phyloP scores from a whole-genome alignment of 1,140 invertebrate genomes.

The Adelges cooleyi region DNA sequence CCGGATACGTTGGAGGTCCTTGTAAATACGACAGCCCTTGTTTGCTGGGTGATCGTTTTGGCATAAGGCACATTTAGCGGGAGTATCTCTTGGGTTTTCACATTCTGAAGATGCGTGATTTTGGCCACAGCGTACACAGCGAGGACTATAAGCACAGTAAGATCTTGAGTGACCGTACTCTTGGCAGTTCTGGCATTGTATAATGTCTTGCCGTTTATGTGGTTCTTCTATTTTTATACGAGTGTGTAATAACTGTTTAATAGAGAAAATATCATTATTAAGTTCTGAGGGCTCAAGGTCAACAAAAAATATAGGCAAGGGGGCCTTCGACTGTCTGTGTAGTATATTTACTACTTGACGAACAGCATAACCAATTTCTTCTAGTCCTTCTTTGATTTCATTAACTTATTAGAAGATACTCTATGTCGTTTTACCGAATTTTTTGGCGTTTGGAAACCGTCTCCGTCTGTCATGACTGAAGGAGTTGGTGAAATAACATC shows the following conservation, averaged over 20 bases:
- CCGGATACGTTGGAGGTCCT: neutral
- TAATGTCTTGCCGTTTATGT: no score
- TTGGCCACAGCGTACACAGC: neutral
- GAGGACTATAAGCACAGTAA: no score
- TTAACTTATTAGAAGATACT: neutral
- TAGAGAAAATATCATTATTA: no score
- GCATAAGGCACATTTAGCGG: no score
- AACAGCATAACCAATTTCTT: neutral
- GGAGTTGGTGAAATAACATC: neutral
- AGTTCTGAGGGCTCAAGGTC: neutral
- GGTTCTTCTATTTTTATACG: neutral
- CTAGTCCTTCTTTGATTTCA: neutral
- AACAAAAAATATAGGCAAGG: neutral
- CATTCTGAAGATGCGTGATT: no score
- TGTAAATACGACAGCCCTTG: slow-evolving; percentile 33
- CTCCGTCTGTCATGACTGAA: neutral
- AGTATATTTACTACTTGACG: neutral
- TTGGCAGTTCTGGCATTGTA: no score
- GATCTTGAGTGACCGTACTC: no score
- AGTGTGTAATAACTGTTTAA: no score
- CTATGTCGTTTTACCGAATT: neutral
- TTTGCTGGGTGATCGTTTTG: no score
- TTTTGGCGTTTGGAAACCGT: neutral
- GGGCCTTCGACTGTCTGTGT: neutral
- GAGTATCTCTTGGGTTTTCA: no score